These are phyloP conservation scores for Pogoniulus pusillus DNA, from an alignment of 2,797 vertebrate genomes.

Conservation along the genomic window DNA sequence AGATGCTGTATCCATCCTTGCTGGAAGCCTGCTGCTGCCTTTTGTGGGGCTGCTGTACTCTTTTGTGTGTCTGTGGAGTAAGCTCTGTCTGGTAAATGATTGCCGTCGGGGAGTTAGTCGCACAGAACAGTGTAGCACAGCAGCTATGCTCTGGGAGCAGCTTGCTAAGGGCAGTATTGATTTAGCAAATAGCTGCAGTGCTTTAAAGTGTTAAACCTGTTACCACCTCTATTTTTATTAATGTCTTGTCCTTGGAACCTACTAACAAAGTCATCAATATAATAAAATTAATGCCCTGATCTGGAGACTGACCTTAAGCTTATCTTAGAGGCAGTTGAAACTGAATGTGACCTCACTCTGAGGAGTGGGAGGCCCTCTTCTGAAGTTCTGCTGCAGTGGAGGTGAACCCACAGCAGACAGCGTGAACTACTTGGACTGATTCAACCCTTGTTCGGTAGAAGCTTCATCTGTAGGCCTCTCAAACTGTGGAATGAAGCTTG, in stretches of 20 bases:
- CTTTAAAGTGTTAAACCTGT: background rate
- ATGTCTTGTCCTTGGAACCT: background rate
- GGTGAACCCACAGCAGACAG: background rate
- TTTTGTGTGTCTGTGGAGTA: background rate
- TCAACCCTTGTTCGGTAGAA: background rate
- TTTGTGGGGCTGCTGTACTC: background rate
- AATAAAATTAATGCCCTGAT: background rate
- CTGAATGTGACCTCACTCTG: background rate
- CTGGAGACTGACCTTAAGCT: background rate
- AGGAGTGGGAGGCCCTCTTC: background rate
- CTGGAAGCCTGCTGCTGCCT: slow-evolving; percentile 13
- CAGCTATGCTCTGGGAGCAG: background rate
- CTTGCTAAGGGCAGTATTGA: background rate
- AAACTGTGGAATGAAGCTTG: background rate
- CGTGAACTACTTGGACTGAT: background rate
- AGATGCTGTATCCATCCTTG: slow-evolving; percentile 1
- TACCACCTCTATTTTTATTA: background rate
- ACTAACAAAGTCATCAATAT: background rate
- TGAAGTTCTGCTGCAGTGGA: background rate
- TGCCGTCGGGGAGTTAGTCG: background rate
- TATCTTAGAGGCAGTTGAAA: background rate
- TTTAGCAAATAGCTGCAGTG: background rate
- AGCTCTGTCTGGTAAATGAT: background rate
- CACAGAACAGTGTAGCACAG: background rate
- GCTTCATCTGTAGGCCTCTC: background rate